These are phyloP conservation scores for Mactromeris polynyma DNA, from an alignment of 2,888 invertebrate genomes.

Conservation along the genomic window DNA sequence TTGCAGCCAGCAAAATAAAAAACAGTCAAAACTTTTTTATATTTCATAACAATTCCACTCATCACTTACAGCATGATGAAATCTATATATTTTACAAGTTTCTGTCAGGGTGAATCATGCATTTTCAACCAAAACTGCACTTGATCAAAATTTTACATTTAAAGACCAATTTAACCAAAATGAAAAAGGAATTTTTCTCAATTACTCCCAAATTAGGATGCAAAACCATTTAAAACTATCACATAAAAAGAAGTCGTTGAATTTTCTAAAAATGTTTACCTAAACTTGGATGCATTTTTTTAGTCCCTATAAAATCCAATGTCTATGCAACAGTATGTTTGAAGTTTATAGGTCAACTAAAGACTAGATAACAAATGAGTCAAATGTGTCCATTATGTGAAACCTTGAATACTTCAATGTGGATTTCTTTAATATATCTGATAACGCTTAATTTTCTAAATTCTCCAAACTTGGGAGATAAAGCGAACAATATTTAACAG, in stretches of 20 bases:
- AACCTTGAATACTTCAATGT: neutral
- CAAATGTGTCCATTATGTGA: neutral
- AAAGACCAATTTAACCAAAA: too few relatives aligned
- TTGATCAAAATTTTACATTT: too few relatives aligned
- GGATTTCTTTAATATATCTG: neutral
- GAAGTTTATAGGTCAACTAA: neutral
- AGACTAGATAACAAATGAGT: neutral
- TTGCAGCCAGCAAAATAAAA: too few relatives aligned
- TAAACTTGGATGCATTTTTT: neutral
- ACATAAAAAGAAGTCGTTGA: too few relatives aligned
- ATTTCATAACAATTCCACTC: too few relatives aligned
- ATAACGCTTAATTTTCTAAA: neutral
- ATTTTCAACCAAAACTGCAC: too few relatives aligned
- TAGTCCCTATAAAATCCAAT: neutral
- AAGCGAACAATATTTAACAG: too few relatives aligned
- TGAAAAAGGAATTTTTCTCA: too few relatives aligned
- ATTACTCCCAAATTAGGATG: neutral
- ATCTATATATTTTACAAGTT: too few relatives aligned
- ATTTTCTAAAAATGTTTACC: neutral
- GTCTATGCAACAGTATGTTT: neutral
- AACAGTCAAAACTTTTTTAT: too few relatives aligned
- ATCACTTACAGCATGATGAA: too few relatives aligned
- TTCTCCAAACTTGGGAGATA: neutral
- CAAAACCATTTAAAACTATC: neutral
- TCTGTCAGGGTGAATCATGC: too few relatives aligned